Percentiles rank a stretch among this genome's conserved stretches.
Evolutionary conservation across 2,888 invertebrate species (phyloP).

Genomic region (Megastigmus dorsalis): DNA sequence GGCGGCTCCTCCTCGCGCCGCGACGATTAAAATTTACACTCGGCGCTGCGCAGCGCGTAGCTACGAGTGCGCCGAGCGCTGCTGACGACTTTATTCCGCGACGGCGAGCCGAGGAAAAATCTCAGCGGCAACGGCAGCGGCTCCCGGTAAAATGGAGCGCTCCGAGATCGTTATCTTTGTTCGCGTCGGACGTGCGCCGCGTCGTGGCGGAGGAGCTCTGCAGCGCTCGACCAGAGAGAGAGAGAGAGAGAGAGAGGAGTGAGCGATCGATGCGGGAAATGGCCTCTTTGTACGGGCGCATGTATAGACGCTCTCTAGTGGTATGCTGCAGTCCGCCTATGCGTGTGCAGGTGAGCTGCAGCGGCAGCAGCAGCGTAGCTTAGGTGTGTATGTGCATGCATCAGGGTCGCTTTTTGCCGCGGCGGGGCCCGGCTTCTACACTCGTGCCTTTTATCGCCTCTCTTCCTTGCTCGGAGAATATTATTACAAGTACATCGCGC

Average conservation of each 20-base stretch:
- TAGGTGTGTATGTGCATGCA: no score
- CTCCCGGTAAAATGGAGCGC: background rate
- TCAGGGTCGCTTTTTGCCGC: slow-evolving; percentile 8
- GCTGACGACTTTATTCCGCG: slow-evolving; percentile 24
- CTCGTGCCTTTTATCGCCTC: background rate
- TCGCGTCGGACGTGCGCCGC: background rate
- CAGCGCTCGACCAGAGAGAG: slow-evolving; percentile 40
- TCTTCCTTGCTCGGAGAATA: slow-evolving; percentile 5
- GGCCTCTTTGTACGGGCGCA: slow-evolving; percentile 12
- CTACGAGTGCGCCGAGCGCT: background rate
- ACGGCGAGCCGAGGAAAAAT: slow-evolving; percentile 5
- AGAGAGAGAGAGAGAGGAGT: background rate
- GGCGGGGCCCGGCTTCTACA: background rate
- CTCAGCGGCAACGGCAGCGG: background rate
- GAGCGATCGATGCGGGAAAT: slow-evolving; percentile 38
- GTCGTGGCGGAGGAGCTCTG: slow-evolving; percentile 65
- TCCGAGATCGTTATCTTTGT: slow-evolving; percentile 19
- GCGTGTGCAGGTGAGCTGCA: background rate
- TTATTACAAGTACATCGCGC: slow-evolving; percentile 12
- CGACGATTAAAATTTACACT: background rate
- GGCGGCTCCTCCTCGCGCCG: background rate
- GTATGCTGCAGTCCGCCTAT: no score
- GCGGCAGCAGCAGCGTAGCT: background rate
- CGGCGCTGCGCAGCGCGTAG: background rate
- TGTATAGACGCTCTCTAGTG: no score